Conservation (phyloP, 2,888 invertebrate genomes). For the Chorisops tibialis region DNA sequence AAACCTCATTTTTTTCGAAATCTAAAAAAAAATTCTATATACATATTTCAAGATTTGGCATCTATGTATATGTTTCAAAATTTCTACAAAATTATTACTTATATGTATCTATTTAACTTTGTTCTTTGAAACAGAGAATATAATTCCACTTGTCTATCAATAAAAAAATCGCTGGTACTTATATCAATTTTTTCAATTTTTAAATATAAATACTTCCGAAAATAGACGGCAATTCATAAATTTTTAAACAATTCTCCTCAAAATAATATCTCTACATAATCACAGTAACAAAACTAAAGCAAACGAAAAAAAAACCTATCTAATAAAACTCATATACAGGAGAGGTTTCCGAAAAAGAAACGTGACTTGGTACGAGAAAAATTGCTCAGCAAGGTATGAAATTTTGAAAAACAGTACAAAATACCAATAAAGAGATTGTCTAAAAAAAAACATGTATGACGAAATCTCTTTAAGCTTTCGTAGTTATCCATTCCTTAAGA, state of each 20-base stretch:
- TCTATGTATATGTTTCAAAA: slow-evolving; percentile 37
- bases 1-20: too few relatives aligned
- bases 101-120: background rate
- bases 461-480: too few relatives aligned
- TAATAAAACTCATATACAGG: slow-evolving; percentile 53
- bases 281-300: background rate
- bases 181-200: background rate
- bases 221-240: background rate
- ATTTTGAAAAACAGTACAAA: background rate
- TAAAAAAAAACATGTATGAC: background rate
- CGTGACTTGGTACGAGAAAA: slow-evolving; percentile 73
- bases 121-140: slow-evolving; percentile 30
- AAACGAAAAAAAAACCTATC: background rate
- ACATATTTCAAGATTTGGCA: too few relatives aligned
- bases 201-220: background rate
- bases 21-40: too few relatives aligned
- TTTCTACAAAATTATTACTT: background rate
- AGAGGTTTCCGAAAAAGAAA: slow-evolving; percentile 79
- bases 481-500: too few relatives aligned
- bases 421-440: background rate
- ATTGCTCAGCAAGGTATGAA: slow-evolving; percentile 52
- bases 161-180: too few relatives aligned
- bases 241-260: slow-evolving; percentile 4
- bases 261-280: background rate
- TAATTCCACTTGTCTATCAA: background rate